Conservation (phyloP, 2,888 invertebrate genomes). For the Schizotus pectinicornis region DNA sequence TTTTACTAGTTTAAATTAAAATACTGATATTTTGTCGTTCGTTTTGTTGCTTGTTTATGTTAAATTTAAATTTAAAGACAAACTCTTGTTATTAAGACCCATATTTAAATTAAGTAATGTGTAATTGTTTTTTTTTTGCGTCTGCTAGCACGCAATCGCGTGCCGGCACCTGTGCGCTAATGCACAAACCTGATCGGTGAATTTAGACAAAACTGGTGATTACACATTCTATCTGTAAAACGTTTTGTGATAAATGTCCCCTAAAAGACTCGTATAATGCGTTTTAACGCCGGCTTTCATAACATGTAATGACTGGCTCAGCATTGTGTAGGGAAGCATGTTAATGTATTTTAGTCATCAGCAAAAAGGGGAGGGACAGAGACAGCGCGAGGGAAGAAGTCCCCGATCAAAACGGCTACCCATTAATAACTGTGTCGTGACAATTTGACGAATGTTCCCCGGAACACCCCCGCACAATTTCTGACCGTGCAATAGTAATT, state of each 20-base stretch:
- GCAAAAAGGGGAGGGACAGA: constrained; percentile 43
- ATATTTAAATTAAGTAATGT: too few relatives aligned
- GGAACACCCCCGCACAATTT: constrained; percentile 63
- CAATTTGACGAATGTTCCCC: constrained; percentile 57
- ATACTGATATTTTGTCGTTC: too few relatives aligned
- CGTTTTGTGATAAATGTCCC: constrained; percentile 49
- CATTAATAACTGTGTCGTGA: constrained; percentile 57
- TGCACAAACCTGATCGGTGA: constrained; percentile 13
- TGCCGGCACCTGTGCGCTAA: not conserved
- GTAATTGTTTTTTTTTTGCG: too few relatives aligned
- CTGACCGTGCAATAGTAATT: not conserved
- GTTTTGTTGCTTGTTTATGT: too few relatives aligned
- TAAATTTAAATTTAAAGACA: too few relatives aligned
- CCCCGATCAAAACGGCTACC: constrained; percentile 49
- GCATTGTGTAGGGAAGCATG: constrained; percentile 54
- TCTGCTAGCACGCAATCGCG: not conserved
- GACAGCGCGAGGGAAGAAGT: constrained; percentile 41
- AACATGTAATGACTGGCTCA: constrained; percentile 56
- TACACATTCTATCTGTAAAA: constrained; percentile 35
- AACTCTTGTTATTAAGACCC: too few relatives aligned
- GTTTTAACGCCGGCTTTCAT: constrained; percentile 54
- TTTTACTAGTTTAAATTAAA: too few relatives aligned
- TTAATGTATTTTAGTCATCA: constrained; percentile 57
- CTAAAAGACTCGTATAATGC: constrained; percentile 52
- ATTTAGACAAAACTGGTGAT: constrained; percentile 35